phyloP scores from a whole-genome alignment of 2,797 vertebrate genomes.

The Bovichtus variegatus region DNA sequence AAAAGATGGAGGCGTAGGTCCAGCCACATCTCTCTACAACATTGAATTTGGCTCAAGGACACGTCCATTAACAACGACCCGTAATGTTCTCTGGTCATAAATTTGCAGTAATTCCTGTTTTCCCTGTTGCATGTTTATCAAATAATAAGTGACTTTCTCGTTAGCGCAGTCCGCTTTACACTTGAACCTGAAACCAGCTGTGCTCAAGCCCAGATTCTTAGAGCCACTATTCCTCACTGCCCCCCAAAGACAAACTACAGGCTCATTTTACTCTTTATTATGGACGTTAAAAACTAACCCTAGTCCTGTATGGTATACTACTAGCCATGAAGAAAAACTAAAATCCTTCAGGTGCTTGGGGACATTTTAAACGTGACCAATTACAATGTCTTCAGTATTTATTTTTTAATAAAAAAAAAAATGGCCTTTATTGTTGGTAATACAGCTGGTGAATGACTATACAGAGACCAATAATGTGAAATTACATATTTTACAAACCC shows the following conservation, averaged over 20 bases:
- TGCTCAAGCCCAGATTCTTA: slow-evolving; percentile 63
- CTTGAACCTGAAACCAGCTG: slow-evolving; percentile 78
- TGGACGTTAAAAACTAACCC: slow-evolving; percentile 70
- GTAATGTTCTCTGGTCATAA: slow-evolving; percentile 66
- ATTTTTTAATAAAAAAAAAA: slow-evolving; percentile 78
- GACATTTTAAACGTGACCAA: slow-evolving; percentile 76
- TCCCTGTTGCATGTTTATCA: slow-evolving; percentile 64
- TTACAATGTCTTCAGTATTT: slow-evolving; percentile 76
- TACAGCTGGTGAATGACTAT: slow-evolving; percentile 72
- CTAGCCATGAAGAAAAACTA: slow-evolving; percentile 45
- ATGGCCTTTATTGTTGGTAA: slow-evolving; percentile 72
- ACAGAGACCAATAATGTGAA: slow-evolving; percentile 72
- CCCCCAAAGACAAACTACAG: slow-evolving; percentile 73
- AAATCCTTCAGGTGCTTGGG: slow-evolving; percentile 68
- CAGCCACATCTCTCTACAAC: slow-evolving; percentile 63
- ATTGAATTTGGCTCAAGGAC: slow-evolving; percentile 60
- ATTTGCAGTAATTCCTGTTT: slow-evolving; percentile 64
- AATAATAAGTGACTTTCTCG: slow-evolving; percentile 70
- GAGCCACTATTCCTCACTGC: slow-evolving; percentile 57
- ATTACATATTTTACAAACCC: slow-evolving; percentile 72
- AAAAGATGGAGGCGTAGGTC: slow-evolving; percentile 42
- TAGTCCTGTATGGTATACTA: slow-evolving; percentile 40
- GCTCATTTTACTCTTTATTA: slow-evolving; percentile 82
- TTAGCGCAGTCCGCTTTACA: slow-evolving; percentile 63
- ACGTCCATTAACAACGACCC: slow-evolving; percentile 57